Evolutionary conservation across 2,888 invertebrate genomes (phyloP).

Genomic region (Coremacera marginata): DNA sequence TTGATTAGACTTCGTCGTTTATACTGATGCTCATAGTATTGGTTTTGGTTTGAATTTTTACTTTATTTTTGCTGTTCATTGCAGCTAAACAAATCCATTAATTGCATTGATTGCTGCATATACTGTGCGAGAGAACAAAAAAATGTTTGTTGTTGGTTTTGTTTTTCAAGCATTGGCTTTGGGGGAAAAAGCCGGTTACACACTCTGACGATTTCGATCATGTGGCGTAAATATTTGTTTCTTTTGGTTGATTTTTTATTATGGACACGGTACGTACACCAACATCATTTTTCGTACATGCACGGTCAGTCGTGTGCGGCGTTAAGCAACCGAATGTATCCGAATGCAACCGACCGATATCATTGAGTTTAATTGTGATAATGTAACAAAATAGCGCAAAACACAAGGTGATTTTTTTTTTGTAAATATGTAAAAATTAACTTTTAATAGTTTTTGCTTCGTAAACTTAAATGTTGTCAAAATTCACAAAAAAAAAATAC

Average conservation of each 20-base stretch:
- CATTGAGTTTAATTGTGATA: conserved; percentile 52
- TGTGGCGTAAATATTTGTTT: conserved; percentile 34
- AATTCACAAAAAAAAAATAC: background rate
- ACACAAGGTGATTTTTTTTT: conserved; percentile 41
- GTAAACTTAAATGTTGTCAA: background rate
- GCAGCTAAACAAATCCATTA: background rate
- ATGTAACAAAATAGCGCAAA: conserved; percentile 21
- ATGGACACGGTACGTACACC: conserved; percentile 36
- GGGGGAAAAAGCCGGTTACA: conserved; percentile 34
- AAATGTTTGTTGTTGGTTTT: background rate
- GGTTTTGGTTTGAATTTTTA: background rate
- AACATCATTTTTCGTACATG: conserved; percentile 50
- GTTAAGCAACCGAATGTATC: conserved; percentile 70
- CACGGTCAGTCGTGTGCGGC: conserved; percentile 70
- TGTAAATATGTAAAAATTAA: background rate
- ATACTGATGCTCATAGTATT: background rate
- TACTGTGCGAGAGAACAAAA: background rate
- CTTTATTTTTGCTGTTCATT: background rate
- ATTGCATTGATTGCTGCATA: background rate
- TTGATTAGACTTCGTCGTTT: background rate
- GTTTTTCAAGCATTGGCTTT: background rate
- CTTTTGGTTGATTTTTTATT: conserved; percentile 19
- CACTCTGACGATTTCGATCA: conserved; percentile 36
- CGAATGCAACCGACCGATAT: conserved; percentile 69
- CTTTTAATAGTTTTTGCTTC: background rate